Evolutionary conservation across 2,113 vertebrate species (phyloP).

Genomic region (Genyomyrus donnyi): DNA sequence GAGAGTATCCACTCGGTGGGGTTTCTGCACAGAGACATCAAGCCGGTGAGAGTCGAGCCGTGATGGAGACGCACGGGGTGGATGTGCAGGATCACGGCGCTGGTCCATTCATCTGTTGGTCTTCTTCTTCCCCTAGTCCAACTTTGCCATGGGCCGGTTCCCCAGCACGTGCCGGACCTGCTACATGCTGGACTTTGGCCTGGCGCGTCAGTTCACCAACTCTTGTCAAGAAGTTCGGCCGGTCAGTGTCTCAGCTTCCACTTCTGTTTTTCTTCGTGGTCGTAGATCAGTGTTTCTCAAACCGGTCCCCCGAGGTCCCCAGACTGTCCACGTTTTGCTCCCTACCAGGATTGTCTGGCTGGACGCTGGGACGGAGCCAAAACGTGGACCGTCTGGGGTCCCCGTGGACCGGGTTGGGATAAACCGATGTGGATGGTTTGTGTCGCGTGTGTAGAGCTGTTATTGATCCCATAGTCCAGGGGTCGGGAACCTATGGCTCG

Average conservation of each 20-base stretch:
- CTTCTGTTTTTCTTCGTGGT: not conserved
- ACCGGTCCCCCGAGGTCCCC: not conserved
- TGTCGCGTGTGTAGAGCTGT: not conserved
- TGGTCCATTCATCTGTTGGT: not conserved
- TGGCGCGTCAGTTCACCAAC: constrained; percentile 96
- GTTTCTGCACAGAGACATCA: constrained; percentile 95
- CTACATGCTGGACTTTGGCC: constrained; percentile 98
- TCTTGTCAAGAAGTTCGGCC: constrained; percentile 95
- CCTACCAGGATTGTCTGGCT: not conserved
- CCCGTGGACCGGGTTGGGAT: not conserved
- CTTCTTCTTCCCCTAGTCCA: constrained; percentile 67
- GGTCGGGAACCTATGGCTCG: too few species aligned
- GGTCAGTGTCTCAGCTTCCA: constrained; percentile 64
- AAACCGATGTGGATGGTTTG: not conserved
- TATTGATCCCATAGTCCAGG: not conserved
- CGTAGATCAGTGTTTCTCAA: not conserved
- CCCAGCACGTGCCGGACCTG: constrained; percentile 94
- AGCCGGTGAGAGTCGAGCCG: constrained; percentile 71
- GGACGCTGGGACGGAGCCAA: too few species aligned
- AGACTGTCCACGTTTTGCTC: not conserved
- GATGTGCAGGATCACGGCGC: not conserved
- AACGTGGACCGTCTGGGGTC: not conserved
- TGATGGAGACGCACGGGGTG: not conserved
- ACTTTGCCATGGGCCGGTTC: constrained; percentile 97
- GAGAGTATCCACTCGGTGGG: constrained; percentile 98